Conservation (phyloP, 1,140 invertebrate species). For the Rhagoletis zephyria region DNA sequence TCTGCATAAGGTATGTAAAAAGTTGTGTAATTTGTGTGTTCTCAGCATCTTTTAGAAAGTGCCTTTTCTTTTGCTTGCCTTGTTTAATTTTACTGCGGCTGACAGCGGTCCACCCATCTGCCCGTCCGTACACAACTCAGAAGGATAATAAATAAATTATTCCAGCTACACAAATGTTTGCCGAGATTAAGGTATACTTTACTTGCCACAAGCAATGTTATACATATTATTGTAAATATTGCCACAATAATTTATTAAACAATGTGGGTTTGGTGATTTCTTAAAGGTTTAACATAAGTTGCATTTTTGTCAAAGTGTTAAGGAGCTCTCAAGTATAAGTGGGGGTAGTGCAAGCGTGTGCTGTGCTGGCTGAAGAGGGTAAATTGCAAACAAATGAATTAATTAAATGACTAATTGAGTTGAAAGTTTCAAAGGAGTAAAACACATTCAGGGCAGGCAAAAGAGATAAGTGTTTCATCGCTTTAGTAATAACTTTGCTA, state of each 20-base stretch:
- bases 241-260: constrained; percentile 5
- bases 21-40: no score
- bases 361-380: background rate
- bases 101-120: background rate
- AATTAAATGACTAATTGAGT: constrained; percentile 1
- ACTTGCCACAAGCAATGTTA: constrained; percentile 19
- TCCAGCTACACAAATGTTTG: background rate
- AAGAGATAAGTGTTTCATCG: no score
- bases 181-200: background rate
- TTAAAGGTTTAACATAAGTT: background rate
- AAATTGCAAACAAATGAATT: background rate
- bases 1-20: no score
- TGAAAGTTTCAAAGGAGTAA: background rate
- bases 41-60: no score
- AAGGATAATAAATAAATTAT: constrained; percentile 16
- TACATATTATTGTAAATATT: background rate
- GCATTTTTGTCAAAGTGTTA: background rate
- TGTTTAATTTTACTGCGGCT: background rate
- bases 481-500: no score
- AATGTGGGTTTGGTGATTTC: constrained; percentile 1
- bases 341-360: no score
- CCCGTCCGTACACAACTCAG: background rate
- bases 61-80: background rate
- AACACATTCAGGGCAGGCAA: background rate
- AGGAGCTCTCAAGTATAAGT: no score